These are phyloP conservation scores for Tinamus guttatus DNA, from an alignment of 2,113 vertebrate genomes.

Conservation along the genomic window DNA sequence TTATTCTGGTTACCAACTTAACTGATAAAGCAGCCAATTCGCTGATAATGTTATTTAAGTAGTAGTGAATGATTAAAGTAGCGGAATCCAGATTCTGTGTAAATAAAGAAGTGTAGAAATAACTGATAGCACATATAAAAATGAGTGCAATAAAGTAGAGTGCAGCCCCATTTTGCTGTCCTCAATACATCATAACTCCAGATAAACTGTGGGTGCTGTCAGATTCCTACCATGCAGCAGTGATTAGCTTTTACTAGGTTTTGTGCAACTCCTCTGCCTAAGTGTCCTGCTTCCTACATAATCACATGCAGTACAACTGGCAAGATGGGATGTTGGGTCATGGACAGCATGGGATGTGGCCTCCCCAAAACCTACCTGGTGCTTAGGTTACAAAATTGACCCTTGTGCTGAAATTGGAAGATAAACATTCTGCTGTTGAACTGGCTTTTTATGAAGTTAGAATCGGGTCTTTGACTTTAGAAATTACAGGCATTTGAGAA, in stretches of 20 bases:
- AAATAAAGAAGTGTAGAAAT: slow-evolving; percentile 53
- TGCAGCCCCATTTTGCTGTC: neutral
- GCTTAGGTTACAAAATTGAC: neutral
- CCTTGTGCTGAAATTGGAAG: neutral
- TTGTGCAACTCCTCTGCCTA: neutral
- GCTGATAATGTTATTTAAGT: slow-evolving; percentile 71
- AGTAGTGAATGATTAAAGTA: slow-evolving; percentile 66
- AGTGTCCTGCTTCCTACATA: neutral
- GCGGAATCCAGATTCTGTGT: slow-evolving; percentile 53
- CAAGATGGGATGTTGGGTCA: neutral
- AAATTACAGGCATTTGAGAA: neutral
- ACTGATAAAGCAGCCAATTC: slow-evolving; percentile 61
- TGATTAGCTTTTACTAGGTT: neutral
- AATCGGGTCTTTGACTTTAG: neutral
- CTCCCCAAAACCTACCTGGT: neutral
- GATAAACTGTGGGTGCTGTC: neutral
- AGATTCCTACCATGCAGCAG: neutral
- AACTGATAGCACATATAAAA: slow-evolving; percentile 32
- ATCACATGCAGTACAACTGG: rapidly evolving
- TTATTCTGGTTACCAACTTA: slow-evolving; percentile 38
- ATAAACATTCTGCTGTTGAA: neutral
- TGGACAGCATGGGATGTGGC: neutral
- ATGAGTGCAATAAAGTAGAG: slow-evolving; percentile 43
- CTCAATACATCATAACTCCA: neutral
- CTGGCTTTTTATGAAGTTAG: neutral